phyloP scores from a whole-genome alignment of 1,140 invertebrate genomes.

The Zaprionus taronus region DNA sequence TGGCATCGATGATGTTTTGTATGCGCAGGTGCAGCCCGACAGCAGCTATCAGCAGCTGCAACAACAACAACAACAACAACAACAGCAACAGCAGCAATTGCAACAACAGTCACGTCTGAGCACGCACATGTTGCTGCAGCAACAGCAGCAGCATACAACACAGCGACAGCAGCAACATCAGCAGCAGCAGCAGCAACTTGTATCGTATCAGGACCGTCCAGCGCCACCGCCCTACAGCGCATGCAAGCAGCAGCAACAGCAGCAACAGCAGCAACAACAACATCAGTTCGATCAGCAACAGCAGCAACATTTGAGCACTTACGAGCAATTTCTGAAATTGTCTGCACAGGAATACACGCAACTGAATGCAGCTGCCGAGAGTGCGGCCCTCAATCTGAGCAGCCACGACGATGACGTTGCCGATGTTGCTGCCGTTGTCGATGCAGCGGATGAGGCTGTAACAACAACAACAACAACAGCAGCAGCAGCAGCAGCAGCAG shows the following conservation, averaged over 20 bases:
- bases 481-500: background rate
- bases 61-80: constrained; percentile 38
- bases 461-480: background rate
- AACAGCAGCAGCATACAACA: constrained; percentile 16
- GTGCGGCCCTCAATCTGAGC: constrained; percentile 68
- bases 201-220: constrained; percentile 59
- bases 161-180: constrained; percentile 32
- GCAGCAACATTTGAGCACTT: constrained; percentile 58
- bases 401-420: constrained; percentile 33
- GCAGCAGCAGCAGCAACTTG: constrained; percentile 47
- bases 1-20: constrained; percentile 51
- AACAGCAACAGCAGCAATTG: constrained; percentile 38
- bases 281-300: constrained; percentile 31
- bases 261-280: constrained; percentile 42
- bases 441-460: background rate
- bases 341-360: constrained; percentile 65
- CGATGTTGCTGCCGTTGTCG: background rate
- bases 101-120: constrained; percentile 48
- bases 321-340: constrained; percentile 76
- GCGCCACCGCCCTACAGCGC: constrained; percentile 55
- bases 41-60: constrained; percentile 54
- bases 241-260: constrained; percentile 37
- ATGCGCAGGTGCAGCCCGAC: constrained; percentile 46
- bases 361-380: constrained; percentile 45
- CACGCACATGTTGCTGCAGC: constrained; percentile 38